Percentiles rank a stretch among this genome's conserved stretches.
These are phyloP conservation scores for Rutilus rutilus DNA, from an alignment of 2,113 vertebrate species.

Conservation along the genomic window DNA sequence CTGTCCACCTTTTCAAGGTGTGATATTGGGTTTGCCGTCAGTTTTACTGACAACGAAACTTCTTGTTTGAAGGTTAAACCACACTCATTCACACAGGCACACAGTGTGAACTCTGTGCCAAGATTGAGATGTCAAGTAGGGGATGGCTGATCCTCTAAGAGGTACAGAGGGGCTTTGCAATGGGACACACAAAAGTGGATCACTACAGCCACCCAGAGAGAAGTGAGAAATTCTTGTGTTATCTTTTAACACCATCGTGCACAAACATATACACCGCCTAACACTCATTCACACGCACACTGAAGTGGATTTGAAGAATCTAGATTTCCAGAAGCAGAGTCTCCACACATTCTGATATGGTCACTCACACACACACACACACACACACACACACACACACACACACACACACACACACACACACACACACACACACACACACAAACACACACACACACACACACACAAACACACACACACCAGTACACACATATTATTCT, in stretches of 20 bases:
- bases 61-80: slow-evolving; percentile 31
- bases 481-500: not conserved
- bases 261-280: not conserved
- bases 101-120: slow-evolving; percentile 8
- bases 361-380: not conserved
- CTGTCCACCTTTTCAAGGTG: not conserved
- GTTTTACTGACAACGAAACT: not conserved
- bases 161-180: slow-evolving; percentile 27
- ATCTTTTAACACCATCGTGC: not conserved
- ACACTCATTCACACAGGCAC: not conserved
- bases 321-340: not conserved
- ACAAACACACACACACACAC: not conserved
- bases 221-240: not conserved
- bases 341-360: not conserved
- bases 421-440: not conserved
- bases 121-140: slow-evolving; percentile 49
- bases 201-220: not conserved
- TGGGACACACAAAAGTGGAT: not conserved
- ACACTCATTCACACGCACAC: not conserved
- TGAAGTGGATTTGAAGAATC: not conserved
- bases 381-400: not conserved
- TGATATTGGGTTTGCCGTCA: not conserved
- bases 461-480: not conserved
- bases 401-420: not conserved
- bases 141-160: slow-evolving; percentile 42